Percentiles rank a stretch among this genome's conserved stretches.
Evolutionary conservation across 2,797 vertebrate genomes (phyloP).

Genomic region (Nothura maculosa): DNA sequence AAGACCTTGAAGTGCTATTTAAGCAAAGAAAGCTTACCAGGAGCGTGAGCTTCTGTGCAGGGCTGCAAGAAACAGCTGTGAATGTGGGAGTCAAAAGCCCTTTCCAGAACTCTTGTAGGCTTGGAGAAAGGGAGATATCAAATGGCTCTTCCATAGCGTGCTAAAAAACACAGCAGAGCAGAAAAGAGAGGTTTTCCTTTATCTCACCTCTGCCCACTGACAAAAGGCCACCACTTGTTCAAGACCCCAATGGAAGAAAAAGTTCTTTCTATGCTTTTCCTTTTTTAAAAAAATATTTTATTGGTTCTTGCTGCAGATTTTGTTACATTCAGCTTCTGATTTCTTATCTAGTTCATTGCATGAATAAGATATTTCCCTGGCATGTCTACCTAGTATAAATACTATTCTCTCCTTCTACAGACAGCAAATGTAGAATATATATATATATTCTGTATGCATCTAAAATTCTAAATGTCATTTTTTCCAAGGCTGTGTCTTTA

Average conservation of each 20-base stretch:
- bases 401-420: not conserved
- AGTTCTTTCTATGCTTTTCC: not conserved
- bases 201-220: not conserved
- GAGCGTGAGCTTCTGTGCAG: not conserved
- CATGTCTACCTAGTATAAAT: constrained; percentile 55
- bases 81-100: constrained; percentile 22
- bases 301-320: not conserved
- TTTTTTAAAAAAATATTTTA: not conserved
- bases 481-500: constrained; percentile 32
- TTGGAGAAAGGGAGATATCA: constrained; percentile 31
- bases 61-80: constrained; percentile 54
- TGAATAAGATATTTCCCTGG: constrained; percentile 45
- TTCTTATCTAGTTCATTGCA: constrained; percentile 6
- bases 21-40: not conserved
- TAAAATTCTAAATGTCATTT: not conserved
- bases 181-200: not conserved
- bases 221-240: constrained; percentile 13
- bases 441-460: not conserved
- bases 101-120: constrained; percentile 30
- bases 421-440: not conserved
- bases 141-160: not conserved
- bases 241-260: not conserved
- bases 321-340: not conserved
- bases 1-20: not conserved
- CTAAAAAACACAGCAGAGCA: not conserved